Evolutionary conservation across 2,797 vertebrate species (phyloP).

Genomic region (Coregonus sp.): DNA sequence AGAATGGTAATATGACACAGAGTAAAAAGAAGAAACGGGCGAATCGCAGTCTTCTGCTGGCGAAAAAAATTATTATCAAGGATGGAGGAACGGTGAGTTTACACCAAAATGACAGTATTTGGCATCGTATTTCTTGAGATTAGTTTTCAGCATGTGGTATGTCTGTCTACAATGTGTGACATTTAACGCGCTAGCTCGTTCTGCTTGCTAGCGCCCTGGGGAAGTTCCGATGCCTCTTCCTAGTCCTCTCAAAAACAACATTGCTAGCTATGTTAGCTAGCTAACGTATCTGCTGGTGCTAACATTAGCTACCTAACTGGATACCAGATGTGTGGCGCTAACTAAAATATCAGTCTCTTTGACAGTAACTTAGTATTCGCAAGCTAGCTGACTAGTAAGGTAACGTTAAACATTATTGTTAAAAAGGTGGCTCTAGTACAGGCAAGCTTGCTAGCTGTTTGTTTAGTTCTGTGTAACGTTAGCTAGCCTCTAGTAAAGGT

Average conservation of each 20-base stretch:
- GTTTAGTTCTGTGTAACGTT: neutral
- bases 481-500: too few species aligned
- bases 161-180: neutral
- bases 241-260: neutral
- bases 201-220: neutral
- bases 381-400: too few species aligned
- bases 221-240: neutral
- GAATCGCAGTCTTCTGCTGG: conserved; percentile 86
- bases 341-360: neutral
- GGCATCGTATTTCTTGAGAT: neutral
- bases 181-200: neutral
- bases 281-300: neutral
- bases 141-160: neutral
- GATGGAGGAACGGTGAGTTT: conserved; percentile 85
- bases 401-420: too few species aligned
- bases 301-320: too few species aligned
- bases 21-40: conserved; percentile 86
- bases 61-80: conserved; percentile 89
- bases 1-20: conserved; percentile 86
- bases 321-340: neutral
- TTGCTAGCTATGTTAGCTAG: neutral
- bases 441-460: neutral
- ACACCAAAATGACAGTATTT: neutral
- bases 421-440: too few species aligned
- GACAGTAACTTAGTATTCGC: neutral